A percentile compares a stretch with the other conserved stretches of the same genome.
These are phyloP conservation scores for Steinernema hermaphroditum DNA, from an alignment of 2,888 invertebrate species.

Conservation along the genomic window DNA sequence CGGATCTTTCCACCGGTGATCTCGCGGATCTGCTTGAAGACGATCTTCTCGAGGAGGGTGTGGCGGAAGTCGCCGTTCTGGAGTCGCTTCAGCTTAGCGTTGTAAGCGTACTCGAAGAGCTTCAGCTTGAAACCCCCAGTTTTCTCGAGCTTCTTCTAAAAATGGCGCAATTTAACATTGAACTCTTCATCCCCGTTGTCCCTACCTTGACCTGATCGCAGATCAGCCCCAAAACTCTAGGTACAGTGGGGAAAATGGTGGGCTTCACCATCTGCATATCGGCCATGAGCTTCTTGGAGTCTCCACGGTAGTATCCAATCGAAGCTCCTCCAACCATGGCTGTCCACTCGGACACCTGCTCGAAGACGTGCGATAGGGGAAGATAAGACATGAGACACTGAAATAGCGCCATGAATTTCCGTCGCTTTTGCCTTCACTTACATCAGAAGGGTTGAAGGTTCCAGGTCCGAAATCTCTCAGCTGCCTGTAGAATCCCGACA, in stretches of 20 bases:
- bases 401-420: constrained; percentile 68
- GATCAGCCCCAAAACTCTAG: constrained; percentile 81
- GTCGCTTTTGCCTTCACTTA: constrained; percentile 87
- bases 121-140: not conserved
- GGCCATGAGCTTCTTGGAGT: constrained; percentile 71
- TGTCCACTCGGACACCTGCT: constrained; percentile 72
- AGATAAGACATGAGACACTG: constrained; percentile 80
- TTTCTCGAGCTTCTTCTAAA: constrained; percentile 41
- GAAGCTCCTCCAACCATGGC: constrained; percentile 74
- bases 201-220: constrained; percentile 84
- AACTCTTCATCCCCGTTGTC: too few relatives aligned
- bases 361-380: constrained; percentile 95
- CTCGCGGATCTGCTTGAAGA: constrained; percentile 29
- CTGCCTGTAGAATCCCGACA: constrained; percentile 50
- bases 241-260: constrained; percentile 92
- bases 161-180: too few relatives aligned
- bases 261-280: constrained; percentile 88
- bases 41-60: constrained; percentile 32
- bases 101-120: constrained; percentile 31
- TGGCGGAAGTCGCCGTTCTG: constrained; percentile 42
- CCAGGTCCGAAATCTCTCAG: constrained; percentile 43
- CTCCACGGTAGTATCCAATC: constrained; percentile 84
- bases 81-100: constrained; percentile 34
- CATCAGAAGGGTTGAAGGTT: constrained; percentile 59
- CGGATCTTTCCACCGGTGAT: constrained; percentile 82